phyloP scores from a whole-genome alignment of 1,140 invertebrate genomes.

The Diploscapter pachys region DNA sequence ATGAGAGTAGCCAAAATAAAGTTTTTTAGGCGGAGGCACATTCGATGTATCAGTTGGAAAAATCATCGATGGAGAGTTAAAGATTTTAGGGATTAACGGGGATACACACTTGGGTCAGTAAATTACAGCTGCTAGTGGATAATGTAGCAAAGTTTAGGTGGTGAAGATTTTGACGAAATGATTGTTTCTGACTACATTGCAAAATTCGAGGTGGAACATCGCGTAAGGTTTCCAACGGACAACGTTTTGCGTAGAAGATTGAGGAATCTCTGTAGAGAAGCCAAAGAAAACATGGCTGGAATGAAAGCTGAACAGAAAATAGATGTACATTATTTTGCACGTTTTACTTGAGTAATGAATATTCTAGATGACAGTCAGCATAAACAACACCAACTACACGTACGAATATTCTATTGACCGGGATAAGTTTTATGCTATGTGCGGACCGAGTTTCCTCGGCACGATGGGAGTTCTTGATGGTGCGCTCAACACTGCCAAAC shows the following conservation, averaged over 20 bases:
- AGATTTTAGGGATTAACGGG: conserved; percentile 88
- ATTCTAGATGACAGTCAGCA: conserved; percentile 63
- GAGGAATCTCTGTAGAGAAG: conserved; percentile 65
- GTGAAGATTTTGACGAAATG: conserved; percentile 67
- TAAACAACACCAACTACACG: conserved; percentile 83
- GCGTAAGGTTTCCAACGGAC: conserved; percentile 64
- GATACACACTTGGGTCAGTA: conserved; percentile 44
- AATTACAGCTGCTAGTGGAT: no score
- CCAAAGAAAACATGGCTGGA: conserved; percentile 77
- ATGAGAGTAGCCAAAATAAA: neutral
- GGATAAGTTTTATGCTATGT: conserved; percentile 90
- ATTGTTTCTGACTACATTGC: conserved; percentile 67
- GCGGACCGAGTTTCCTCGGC: conserved; percentile 74
- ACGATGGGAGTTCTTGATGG: conserved; percentile 20
- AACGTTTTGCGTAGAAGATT: conserved; percentile 64
- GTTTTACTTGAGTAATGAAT: neutral
- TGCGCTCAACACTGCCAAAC: conserved; percentile 28
- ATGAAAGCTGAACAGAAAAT: neutral
- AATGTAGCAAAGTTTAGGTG: conserved; percentile 49
- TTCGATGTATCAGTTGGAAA: neutral
- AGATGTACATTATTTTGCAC: neutral
- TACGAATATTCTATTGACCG: conserved; percentile 90
- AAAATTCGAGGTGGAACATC: conserved; percentile 65
- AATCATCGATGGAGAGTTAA: neutral
- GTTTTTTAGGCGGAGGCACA: neutral